These are phyloP conservation scores for Protomyctophum bolini DNA, from an alignment of 2,113 vertebrate genomes.

Conservation along the genomic window DNA sequence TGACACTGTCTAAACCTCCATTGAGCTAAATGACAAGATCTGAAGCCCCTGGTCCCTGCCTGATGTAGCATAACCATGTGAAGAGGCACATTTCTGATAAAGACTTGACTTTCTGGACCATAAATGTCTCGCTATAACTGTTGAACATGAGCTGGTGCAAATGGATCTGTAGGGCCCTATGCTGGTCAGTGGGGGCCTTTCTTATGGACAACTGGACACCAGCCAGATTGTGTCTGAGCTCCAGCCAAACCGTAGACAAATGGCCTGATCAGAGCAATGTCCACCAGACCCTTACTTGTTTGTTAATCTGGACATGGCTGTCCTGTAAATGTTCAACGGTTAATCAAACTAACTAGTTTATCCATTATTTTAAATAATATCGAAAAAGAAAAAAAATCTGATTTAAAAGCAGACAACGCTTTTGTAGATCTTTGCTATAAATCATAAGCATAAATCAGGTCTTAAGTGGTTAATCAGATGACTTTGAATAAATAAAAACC, in stretches of 20 bases:
- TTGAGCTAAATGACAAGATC: conserved; percentile 14
- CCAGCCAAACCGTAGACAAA: neutral
- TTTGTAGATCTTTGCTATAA: too few species aligned
- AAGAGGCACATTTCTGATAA: conserved; percentile 38
- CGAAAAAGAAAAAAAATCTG: too few species aligned
- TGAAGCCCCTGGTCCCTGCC: conserved; percentile 13
- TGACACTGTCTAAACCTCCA: neutral
- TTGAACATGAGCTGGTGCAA: conserved; percentile 55
- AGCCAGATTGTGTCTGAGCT: neutral
- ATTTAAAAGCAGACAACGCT: too few species aligned
- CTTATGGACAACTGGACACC: conserved; percentile 27
- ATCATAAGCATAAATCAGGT: too few species aligned
- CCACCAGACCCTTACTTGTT: too few species aligned
- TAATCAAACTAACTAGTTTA: too few species aligned
- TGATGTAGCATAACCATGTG: conserved; percentile 30
- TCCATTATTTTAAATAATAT: too few species aligned
- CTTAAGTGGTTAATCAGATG: too few species aligned
- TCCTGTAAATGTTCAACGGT: too few species aligned
- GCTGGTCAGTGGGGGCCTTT: conserved; percentile 30
- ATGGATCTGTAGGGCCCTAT: conserved; percentile 30
- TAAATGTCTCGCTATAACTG: conserved; percentile 46
- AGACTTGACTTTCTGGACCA: conserved; percentile 36
- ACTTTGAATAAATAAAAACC: too few species aligned
- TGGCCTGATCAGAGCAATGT: too few species aligned
- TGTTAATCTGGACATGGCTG: too few species aligned